phyloP scores from a whole-genome alignment of 92 coral and sea anemone genomes.

The Blastomussa wellsi region DNA sequence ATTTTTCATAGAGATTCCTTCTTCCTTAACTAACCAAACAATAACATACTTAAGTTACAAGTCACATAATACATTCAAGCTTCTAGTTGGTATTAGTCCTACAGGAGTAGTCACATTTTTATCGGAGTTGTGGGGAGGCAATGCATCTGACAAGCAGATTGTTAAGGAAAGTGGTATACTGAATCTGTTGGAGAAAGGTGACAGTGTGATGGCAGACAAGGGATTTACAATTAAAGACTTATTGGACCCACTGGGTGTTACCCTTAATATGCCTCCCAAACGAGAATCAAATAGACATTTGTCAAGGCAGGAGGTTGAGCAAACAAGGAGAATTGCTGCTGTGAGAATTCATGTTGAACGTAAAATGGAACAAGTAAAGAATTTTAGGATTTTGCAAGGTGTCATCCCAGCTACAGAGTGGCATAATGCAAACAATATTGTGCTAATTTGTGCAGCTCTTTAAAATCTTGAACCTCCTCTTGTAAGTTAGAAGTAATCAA shows the following conservation, averaged over 20 bases:
- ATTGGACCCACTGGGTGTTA: constrained; percentile 32
- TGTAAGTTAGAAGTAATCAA: constrained; percentile 17
- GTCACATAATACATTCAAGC: constrained; percentile 44
- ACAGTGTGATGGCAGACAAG: constrained; percentile 57
- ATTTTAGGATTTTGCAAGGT: constrained; percentile 46
- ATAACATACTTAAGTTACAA: constrained; percentile 15
- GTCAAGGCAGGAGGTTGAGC: constrained; percentile 53
- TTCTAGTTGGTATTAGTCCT: constrained; percentile 60
- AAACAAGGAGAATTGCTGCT: constrained; percentile 41
- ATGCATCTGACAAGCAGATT: constrained; percentile 60
- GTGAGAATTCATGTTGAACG: constrained; percentile 8
- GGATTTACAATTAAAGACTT: no score
- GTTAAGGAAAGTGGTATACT: constrained; percentile 31
- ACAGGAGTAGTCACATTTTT: constrained; percentile 47
- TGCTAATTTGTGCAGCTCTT: constrained; percentile 45
- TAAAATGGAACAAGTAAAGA: constrained; percentile 39
- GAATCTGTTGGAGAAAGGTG: constrained; percentile 36
- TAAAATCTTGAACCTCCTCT: constrained; percentile 50
- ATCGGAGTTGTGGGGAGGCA: constrained; percentile 48
- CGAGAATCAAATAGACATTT: constrained; percentile 42
- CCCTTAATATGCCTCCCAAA: constrained; percentile 44
- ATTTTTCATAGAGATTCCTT: constrained; percentile 27
- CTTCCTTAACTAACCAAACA: constrained; percentile 19
- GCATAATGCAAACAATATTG: constrained; percentile 51
- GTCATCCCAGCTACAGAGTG: constrained; percentile 44